phyloP scores from a whole-genome alignment of 2,113 vertebrate genomes.

The Hoplias malabaricus region DNA sequence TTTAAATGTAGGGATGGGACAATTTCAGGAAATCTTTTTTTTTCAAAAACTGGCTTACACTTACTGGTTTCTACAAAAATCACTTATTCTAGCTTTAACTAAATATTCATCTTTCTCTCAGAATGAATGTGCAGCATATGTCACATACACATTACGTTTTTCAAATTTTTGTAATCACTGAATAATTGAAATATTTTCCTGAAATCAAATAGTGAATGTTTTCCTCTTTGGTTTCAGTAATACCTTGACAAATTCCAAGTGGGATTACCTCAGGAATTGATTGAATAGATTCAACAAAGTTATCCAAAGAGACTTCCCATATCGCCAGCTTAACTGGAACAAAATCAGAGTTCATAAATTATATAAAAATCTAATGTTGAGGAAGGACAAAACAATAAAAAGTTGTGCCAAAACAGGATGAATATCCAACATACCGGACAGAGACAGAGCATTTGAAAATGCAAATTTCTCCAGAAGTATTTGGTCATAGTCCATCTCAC shows the following conservation, averaged over 20 bases:
- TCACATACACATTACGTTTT: too few species aligned
- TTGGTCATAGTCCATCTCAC: constrained; percentile 77
- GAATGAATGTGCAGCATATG: background rate
- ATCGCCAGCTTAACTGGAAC: constrained; percentile 93
- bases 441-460: constrained; percentile 94
- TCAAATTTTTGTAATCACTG: too few species aligned
- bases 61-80: too few species aligned
- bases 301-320: constrained; percentile 94
- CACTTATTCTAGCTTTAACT: too few species aligned
- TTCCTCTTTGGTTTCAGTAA: too few species aligned
- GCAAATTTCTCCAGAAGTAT: constrained; percentile 91
- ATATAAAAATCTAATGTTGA: background rate
- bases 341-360: background rate
- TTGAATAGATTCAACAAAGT: constrained; percentile 96
- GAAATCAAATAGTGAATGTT: background rate
- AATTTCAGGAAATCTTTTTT: too few species aligned
- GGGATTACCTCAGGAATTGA: constrained; percentile 92
- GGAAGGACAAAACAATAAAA: background rate
- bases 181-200: too few species aligned
- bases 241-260: background rate
- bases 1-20: too few species aligned
- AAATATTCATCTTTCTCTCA: background rate
- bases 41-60: too few species aligned
- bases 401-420: background rate
- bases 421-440: constrained; percentile 81